Percentiles rank a stretch among this genome's conserved stretches.
phyloP scores from a whole-genome alignment of 2,113 vertebrate genomes.

The Apteryx mantelli region DNA sequence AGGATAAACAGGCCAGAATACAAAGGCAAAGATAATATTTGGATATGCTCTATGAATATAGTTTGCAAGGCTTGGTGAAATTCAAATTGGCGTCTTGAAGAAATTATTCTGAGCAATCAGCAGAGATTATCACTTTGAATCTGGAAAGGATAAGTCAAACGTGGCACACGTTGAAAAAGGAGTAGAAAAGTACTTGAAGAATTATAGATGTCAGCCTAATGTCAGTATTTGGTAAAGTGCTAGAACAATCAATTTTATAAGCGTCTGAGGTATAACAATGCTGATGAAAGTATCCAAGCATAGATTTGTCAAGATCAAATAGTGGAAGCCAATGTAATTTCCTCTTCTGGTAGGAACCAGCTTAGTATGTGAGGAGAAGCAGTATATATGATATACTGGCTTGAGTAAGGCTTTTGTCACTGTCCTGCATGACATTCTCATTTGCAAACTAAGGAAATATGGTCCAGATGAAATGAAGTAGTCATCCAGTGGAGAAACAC shows the following conservation, averaged over 20 bases:
- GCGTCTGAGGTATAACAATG: not conserved
- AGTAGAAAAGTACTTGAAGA: not conserved
- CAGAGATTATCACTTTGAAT: not conserved
- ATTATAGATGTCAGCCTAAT: not conserved
- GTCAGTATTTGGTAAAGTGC: not conserved
- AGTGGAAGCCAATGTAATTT: not conserved
- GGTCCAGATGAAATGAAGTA: not conserved
- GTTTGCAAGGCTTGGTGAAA: not conserved
- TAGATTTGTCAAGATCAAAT: not conserved
- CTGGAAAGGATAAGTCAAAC: not conserved
- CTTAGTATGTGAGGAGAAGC: not conserved
- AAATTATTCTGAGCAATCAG: not conserved
- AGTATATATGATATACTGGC: not conserved
- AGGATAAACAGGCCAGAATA: not conserved
- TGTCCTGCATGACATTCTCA: not conserved
- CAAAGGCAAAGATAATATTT: not conserved
- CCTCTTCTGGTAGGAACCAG: not conserved
- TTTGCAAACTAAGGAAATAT: not conserved
- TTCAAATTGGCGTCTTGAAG: not conserved
- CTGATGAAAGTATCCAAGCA: not conserved
- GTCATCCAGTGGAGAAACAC: not conserved
- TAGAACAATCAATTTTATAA: not conserved
- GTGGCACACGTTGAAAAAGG: not conserved
- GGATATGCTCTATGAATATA: not conserved
- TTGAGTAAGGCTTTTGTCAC: not conserved